phyloP scores from a whole-genome alignment of 2,797 vertebrate genomes.

The Scyliorhinus canicula region DNA sequence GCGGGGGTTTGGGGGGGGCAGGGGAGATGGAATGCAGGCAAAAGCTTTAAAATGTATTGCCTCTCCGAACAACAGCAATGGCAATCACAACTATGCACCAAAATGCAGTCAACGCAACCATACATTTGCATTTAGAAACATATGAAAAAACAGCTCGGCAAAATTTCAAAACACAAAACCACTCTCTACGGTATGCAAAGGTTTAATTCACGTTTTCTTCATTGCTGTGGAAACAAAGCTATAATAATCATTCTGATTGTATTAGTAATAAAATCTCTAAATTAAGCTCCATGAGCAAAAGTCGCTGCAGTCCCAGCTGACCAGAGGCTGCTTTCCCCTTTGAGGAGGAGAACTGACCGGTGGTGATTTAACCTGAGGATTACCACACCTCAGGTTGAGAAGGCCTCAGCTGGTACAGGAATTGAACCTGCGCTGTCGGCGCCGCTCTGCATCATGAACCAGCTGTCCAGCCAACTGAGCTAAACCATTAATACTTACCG shows the following conservation, averaged over 20 bases:
- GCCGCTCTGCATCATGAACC: no score
- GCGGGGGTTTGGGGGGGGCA: no score
- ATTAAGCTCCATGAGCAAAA: no score
- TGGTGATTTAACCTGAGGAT: no score
- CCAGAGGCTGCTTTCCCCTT: no score
- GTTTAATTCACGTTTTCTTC: background rate
- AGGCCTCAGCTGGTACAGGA: no score
- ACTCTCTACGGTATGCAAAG: background rate
- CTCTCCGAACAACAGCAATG: background rate
- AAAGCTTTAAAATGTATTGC: background rate
- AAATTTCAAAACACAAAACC: background rate
- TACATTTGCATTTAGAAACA: background rate
- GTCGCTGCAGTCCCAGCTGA: no score
- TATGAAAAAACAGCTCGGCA: background rate
- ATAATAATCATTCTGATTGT: background rate
- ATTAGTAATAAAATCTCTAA: background rate
- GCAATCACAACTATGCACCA: background rate
- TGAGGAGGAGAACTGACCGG: no score
- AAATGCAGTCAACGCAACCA: background rate
- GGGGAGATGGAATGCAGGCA: no score
- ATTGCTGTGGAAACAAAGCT: background rate
- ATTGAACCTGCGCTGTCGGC: no score
- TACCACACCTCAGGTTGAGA: no score
- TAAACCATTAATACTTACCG: background rate
- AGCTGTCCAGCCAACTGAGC: no score